Conservation (phyloP, 2,113 vertebrate genomes). For the Penelope pileata region DNA sequence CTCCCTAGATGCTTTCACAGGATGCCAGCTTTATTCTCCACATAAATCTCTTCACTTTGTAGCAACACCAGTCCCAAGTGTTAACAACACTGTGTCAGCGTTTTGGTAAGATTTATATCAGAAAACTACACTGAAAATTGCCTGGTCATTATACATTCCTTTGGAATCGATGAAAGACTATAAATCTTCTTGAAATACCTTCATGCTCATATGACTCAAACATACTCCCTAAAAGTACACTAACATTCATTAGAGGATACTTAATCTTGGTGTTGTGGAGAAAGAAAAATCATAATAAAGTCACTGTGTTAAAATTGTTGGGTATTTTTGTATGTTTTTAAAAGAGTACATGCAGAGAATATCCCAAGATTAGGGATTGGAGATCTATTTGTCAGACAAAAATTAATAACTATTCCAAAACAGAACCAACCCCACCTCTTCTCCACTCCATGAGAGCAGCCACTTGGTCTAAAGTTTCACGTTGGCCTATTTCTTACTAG, state of each 20-base stretch:
- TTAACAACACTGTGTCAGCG: constrained; percentile 34
- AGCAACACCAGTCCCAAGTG: background rate
- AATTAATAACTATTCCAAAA: constrained; percentile 51
- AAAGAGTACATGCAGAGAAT: background rate
- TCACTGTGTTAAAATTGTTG: background rate
- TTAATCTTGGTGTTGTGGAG: background rate
- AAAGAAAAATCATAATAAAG: background rate
- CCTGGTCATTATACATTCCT: constrained; percentile 32
- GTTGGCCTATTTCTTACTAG: constrained; percentile 74
- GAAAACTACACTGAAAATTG: constrained; percentile 6
- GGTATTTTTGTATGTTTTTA: background rate
- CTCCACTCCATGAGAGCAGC: constrained; percentile 40
- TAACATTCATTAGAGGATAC: constrained; percentile 4
- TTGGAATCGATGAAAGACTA: constrained; percentile 32
- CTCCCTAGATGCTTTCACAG: background rate
- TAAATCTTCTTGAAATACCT: constrained; percentile 21
- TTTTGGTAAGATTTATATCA: constrained; percentile 13
- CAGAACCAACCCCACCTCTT: constrained; percentile 9
- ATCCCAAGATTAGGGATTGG: background rate
- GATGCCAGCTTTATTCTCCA: constrained; percentile 29
- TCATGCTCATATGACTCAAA: background rate
- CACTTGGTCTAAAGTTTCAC: constrained; percentile 74
- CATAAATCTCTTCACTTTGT: constrained; percentile 43
- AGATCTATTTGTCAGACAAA: constrained; percentile 30
- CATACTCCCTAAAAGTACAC: background rate